Base-by-base conservation (phyloP, 2,113 vertebrate species). In the Syngnathus floridae region DNA sequence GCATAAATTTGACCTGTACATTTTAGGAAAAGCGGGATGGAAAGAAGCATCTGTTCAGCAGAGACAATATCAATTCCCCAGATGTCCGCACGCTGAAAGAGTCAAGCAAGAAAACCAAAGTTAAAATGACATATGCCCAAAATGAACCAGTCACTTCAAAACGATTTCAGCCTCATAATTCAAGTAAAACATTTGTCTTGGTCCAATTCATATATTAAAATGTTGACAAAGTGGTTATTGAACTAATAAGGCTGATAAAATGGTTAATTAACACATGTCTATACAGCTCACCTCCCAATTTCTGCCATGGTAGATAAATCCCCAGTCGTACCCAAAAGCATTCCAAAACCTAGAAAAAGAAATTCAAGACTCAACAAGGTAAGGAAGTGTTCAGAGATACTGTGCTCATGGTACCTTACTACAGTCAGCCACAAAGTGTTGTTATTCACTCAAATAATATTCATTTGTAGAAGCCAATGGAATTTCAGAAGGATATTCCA, bases 41-140 rank as follows among this genome's bases (percentile, higher is more conserved):
- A 54, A 93, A 88, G 78, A 95, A 91, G 74, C 90, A 93, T 79
- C 85, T 95, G 59, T 96, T 98, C 59, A 97, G 97, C 80, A 91
- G 90, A 64, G 94, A 98, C 64, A 90, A 72, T 19, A 41, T 26
- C 68, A 86, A 16, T 35, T 56, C 40, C 72, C 90, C 73, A 49
- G 94, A 96, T 52, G 89, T 94, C 52, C 97, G 95, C 72, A 98
- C 95, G 96, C 82, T 96, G 5, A 91, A 54, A 40, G 90, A 94
- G 58, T 88, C 93, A 1, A 86, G 71, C 67, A 86, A 74, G 70
- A 93, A 89, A 75, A 55, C 90, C 38, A 98, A 95, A 81, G 83
- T 87, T 31, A 91, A 89, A 76, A 75, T 94, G 41, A 52, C 75
- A 74, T 97, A 97, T 65, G 88, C 90, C 76, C 93, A 92, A 79